phyloP scores from a whole-genome alignment of 2,113 vertebrate species.

The Phrynosoma platyrhinos region DNA sequence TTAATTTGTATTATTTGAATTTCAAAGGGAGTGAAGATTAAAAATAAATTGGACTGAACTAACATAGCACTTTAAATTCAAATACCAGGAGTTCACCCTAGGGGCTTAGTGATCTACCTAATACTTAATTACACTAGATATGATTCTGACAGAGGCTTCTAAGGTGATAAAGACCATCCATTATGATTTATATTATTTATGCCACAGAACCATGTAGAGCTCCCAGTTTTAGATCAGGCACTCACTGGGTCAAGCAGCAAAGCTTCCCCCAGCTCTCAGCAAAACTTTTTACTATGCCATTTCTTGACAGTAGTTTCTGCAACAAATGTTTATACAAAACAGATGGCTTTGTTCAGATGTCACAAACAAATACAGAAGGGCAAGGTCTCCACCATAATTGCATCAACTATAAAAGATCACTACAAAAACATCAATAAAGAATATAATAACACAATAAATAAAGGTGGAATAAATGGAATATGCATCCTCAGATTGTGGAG shows the following conservation, averaged over 20 bases:
- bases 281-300: not conserved
- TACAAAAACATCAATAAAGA: too few species aligned
- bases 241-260: not conserved
- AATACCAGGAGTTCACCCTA: slow-evolving; percentile 36
- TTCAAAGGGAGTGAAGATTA: slow-evolving; percentile 33
- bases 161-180: slow-evolving; percentile 50
- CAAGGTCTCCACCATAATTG: too few species aligned
- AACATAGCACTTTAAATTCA: slow-evolving; percentile 50
- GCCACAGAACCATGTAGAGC: not conserved
- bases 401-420: too few species aligned
- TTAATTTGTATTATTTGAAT: slow-evolving; percentile 35
- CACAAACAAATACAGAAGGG: not conserved
- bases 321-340: not conserved
- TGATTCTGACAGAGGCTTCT: slow-evolving; percentile 45
- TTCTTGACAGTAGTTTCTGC: not conserved
- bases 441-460: too few species aligned
- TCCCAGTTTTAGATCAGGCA: slow-evolving; percentile 14
- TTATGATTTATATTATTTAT: slow-evolving; percentile 49
- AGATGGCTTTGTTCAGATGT: not conserved
- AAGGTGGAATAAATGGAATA: too few species aligned
- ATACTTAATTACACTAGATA: slow-evolving; percentile 54
- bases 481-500: too few species aligned
- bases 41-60: slow-evolving; percentile 54
- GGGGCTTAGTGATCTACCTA: slow-evolving; percentile 39
- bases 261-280: not conserved